Evolutionary conservation across 2,113 vertebrate genomes (phyloP).

Genomic region (Sylvilagus bachmani): DNA sequence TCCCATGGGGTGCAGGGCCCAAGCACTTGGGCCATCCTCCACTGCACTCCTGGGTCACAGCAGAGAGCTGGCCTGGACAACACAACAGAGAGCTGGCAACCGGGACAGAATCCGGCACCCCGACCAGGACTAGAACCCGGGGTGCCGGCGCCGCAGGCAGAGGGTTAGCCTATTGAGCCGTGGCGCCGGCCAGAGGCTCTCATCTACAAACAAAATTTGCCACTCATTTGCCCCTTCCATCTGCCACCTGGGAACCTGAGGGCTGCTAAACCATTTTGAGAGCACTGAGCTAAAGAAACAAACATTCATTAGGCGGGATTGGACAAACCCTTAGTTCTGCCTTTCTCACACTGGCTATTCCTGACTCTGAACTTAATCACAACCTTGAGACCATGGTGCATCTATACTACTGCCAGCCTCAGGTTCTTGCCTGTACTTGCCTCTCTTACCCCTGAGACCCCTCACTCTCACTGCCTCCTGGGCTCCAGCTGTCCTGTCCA

Average conservation of each 20-base stretch:
- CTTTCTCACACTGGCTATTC: background rate
- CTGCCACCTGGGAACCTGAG: rapidly evolving
- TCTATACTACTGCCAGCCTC: background rate
- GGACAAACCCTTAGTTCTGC: background rate
- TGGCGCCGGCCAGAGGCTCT: background rate
- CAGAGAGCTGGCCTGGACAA: no score
- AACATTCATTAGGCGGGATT: background rate
- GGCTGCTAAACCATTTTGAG: background rate
- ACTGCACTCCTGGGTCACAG: no score
- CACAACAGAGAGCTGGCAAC: no score
- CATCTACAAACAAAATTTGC: background rate
- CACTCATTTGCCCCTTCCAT: background rate
- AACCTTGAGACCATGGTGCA: background rate
- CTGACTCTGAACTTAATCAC: background rate
- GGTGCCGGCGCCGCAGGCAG: no score
- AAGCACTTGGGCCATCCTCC: no score
- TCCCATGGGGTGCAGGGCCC: no score
- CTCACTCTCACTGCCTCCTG: background rate
- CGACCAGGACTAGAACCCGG: no score
- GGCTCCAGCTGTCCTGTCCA: background rate
- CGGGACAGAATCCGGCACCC: no score
- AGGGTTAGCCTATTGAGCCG: no score
- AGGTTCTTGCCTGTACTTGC: background rate
- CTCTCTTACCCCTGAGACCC: background rate
- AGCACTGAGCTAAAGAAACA: background rate